phyloP scores from a whole-genome alignment of 2,888 invertebrate genomes.

The Chirona hameri region DNA sequence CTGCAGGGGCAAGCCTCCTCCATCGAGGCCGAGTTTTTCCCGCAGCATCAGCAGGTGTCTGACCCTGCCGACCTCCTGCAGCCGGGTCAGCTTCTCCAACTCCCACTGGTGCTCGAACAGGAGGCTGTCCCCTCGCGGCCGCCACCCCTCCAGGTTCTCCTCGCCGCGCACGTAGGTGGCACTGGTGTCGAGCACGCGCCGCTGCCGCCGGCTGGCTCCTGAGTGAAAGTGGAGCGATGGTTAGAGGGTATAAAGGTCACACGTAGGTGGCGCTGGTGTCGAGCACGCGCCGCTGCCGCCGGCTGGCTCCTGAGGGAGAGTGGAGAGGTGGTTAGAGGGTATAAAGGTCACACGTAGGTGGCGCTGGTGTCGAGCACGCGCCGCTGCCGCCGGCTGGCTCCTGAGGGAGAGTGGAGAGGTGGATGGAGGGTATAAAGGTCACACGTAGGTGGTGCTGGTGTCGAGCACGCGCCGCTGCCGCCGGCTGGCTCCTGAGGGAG shows the following conservation, averaged over 20 bases:
- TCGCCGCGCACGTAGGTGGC: conserved; percentile 98
- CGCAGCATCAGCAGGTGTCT: conserved; percentile 85
- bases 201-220: conserved; percentile 91
- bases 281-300: conserved; percentile 89
- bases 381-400: conserved; percentile 88
- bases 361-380: conserved; percentile 96
- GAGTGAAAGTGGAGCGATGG: conserved; percentile 33
- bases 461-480: conserved; percentile 94
- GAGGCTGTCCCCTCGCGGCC: conserved; percentile 94
- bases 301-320: conserved; percentile 69
- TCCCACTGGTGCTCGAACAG: conserved; percentile 99
- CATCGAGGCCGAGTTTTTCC: conserved; percentile 79
- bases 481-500: conserved; percentile 74
- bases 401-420: conserved; percentile 54
- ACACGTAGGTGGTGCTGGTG: conserved; percentile 95
- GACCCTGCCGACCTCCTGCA: conserved; percentile 93
- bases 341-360: conserved; percentile 96
- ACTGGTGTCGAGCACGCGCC: conserved; percentile 95
- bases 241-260: too few relatives aligned
- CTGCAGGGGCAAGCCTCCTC: conserved; percentile 45
- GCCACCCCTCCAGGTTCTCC: conserved; percentile 97
- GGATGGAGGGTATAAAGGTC: too few relatives aligned
- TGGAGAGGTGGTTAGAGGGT: too few relatives aligned
- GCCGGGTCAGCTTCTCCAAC: conserved; percentile 89
- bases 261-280: conserved; percentile 99